Conservation (phyloP, 1,140 invertebrate genomes). For the Hirudo medicinalis region DNA sequence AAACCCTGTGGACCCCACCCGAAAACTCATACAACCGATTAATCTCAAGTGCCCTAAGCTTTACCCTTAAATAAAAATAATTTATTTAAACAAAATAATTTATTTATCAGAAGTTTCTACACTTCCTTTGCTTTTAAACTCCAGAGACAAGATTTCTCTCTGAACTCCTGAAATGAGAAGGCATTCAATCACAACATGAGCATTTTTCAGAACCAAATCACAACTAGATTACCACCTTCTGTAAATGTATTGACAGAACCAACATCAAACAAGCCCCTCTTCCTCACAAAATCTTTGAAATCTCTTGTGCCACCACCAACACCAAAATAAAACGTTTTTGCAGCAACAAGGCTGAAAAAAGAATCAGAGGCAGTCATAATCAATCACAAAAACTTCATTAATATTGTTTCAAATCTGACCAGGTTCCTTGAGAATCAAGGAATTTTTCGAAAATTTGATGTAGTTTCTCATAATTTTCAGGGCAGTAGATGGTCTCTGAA, state of each 20-base stretch:
- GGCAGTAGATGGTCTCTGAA: slow-evolving; percentile 80
- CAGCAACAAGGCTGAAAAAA: slow-evolving; percentile 53
- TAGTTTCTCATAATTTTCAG: slow-evolving; percentile 61
- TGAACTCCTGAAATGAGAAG: slow-evolving; percentile 20
- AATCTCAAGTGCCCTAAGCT: too few species aligned
- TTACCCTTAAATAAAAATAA: too few species aligned
- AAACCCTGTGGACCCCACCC: too few species aligned
- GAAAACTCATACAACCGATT: too few species aligned
- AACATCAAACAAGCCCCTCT: slow-evolving; percentile 23
- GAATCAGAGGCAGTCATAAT: slow-evolving; percentile 6
- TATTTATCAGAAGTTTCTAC: too few species aligned
- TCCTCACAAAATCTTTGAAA: slow-evolving; percentile 53
- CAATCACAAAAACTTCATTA: slow-evolving; percentile 26
- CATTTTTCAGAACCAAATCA: too few species aligned
- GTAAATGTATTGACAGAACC: background rate
- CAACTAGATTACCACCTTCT: background rate
- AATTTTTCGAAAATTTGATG: slow-evolving; percentile 53
- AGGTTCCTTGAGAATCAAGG: slow-evolving; percentile 53
- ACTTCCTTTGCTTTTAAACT: slow-evolving; percentile 6
- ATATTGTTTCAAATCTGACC: slow-evolving; percentile 37
- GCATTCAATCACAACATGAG: background rate
- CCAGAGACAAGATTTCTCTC: slow-evolving; percentile 18
- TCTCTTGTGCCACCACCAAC: slow-evolving; percentile 63
- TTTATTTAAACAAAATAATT: too few species aligned
- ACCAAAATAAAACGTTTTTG: slow-evolving; percentile 77